Evolutionary conservation across 2,797 vertebrate genomes (phyloP).

Genomic region (Mormyrops attenuatus): DNA sequence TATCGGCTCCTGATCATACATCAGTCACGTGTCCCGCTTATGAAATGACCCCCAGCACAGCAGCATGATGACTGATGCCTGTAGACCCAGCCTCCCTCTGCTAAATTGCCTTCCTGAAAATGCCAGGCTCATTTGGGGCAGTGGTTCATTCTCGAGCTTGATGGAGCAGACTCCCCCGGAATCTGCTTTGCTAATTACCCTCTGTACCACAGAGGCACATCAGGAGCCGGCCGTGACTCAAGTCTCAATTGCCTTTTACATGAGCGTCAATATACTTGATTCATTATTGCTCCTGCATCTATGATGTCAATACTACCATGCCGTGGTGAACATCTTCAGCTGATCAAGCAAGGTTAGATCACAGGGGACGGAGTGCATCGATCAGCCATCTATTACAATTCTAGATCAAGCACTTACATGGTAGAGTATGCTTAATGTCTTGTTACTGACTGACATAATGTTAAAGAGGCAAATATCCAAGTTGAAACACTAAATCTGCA

Average conservation of each 20-base stretch:
- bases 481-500: background rate
- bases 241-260: conserved; percentile 9
- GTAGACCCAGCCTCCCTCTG: background rate
- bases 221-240: background rate
- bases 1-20: background rate
- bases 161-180: background rate
- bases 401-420: background rate
- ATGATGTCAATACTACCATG: background rate
- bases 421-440: background rate
- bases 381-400: background rate
- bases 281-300: background rate
- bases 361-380: background rate
- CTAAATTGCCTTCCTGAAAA: background rate
- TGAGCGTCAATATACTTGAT: background rate
- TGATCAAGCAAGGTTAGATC: background rate
- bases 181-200: conserved; percentile 4
- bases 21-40: background rate
- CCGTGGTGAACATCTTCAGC: background rate
- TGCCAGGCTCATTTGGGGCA: background rate
- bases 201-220: background rate
- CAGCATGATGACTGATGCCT: background rate
- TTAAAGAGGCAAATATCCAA: background rate
- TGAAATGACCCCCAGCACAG: background rate
- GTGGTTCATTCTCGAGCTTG: background rate
- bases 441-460: background rate